These are phyloP conservation scores for Polypedilum pembai DNA, from an alignment of 1,140 invertebrate genomes.

Conservation along the genomic window DNA sequence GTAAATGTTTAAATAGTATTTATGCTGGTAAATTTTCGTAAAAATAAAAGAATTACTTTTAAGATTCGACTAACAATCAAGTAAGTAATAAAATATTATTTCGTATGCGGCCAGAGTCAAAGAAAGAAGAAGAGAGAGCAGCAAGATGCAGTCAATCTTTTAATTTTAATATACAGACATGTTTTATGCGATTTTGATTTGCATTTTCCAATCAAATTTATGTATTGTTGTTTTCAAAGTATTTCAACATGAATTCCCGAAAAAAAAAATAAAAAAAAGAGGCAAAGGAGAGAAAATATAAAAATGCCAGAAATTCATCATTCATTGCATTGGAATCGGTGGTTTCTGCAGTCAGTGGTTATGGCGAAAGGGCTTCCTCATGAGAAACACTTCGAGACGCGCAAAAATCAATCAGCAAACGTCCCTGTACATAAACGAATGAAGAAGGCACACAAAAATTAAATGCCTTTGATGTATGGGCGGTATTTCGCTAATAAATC, in stretches of 20 bases:
- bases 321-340: not conserved
- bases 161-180: conserved; percentile 10
- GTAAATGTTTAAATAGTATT: too few species aligned
- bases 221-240: not conserved
- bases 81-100: conserved; percentile 5
- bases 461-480: conserved; percentile 16
- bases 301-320: conserved; percentile 19
- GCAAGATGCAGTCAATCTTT: not conserved
- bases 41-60: too few species aligned
- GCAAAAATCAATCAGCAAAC: not conserved
- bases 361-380: not conserved
- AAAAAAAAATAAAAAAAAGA: not conserved
- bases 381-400: not conserved
- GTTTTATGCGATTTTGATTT: conserved; percentile 24
- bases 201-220: conserved; percentile 26
- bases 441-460: conserved; percentile 9
- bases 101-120: not conserved
- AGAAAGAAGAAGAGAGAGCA: not conserved
- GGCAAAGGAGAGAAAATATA: not conserved
- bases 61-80: not conserved
- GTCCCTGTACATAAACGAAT: not conserved
- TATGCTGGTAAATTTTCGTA: too few species aligned
- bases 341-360: not conserved
- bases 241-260: conserved; percentile 4
- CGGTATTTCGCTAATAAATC: conserved; percentile 8